Evolutionary conservation across 2,888 invertebrate genomes (phyloP), one percentile per base, ranked within the genome.

Genomic region (Panopea generosa): DNA sequence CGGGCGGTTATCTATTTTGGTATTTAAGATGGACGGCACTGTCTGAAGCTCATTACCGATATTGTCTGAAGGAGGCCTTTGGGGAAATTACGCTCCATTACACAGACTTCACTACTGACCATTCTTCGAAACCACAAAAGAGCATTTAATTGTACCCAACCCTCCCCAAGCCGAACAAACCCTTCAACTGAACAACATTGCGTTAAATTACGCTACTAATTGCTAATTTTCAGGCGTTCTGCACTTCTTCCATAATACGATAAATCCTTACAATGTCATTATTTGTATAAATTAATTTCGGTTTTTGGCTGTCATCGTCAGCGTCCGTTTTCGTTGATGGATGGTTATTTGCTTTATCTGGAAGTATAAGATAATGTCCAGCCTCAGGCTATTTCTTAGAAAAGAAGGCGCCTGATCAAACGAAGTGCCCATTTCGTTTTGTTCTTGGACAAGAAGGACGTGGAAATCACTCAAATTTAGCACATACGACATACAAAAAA

Each of bases 151-250:
- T 18, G 24, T 3, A 22, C 50, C 50, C 22, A 11, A 50, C n/a
- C n/a, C 11, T 24, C 18, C 22, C 22, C 11, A 50, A 50, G 20
- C 50, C 22, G 18, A 22, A 50, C 24, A 22, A 18, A 20, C 2
- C 24, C 22, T 22, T 2, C 22, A 2, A 20, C n/a, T 18, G 18
- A 24, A 24, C 20, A 50, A 22, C 24, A 22, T 50, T 20, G 50
- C 50, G 50, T 18, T 24, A 50, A 50, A 50, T 50, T 50, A 50
- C 2, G 33, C 50, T 50, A 24, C 50, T 22, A 50, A 20, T 50
- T 50, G 22, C 20, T 50, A 2, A 50, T 20, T 20, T 50, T 20
- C 20, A 11, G 2, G 22, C 22, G 20, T 50, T 50, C 20, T 50
- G 18, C 50, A 18, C 22, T 20, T 20, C 2, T 2, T 20, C 18